Evolutionary conservation across 1,140 invertebrate species (phyloP), one percentile per base, ranked within the genome.

Genomic region (Ooceraea biroi): DNA sequence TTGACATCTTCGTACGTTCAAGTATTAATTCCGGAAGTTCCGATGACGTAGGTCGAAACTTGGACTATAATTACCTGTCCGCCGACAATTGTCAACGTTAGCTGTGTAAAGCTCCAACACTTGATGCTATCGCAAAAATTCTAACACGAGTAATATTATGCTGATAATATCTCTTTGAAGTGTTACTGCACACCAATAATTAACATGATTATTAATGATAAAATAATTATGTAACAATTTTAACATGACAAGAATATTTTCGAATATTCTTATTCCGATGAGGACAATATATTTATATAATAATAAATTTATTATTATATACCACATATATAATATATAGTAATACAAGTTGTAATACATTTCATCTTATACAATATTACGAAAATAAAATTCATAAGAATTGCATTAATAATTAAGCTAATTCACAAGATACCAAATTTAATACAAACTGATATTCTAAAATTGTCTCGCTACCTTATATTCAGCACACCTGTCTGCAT

Each of bases 1-100:
- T 80, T 57, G 76, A 68, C 12, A 30, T 78, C 30, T 55, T 27
- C 65, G 57, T 65, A 19, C 76, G 36, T 69, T 80, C 41, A 71
- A 80, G 25, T 69, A 80, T 69, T 71, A 80, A 80, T 80, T 80
- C 76, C 36, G 76, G 76, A 80, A 80, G 25, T 22, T 17, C 12
- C 22, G 76, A 69, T 78, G 76, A 78, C 50, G 61, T 63, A 78
- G 22, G 22, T 78, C 41, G 76, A 58, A 71, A 80, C 65, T 27
- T 55, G 25, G 63, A 78, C 65, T 71, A 27, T 46, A 55, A 80
- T 80, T 80, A 80, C 1, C 7, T 69, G 22, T 12, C 11, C n/a
- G 50, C 41, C 41, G 22, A 11, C 50, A 12, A 71, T 71, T 80
- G 50, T 80, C 76, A 78, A 77, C n/a, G 46, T 76, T 36, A 52